These are phyloP conservation scores for Patella caerulea DNA, from an alignment of 2,888 invertebrate species.

Conservation along the genomic window DNA sequence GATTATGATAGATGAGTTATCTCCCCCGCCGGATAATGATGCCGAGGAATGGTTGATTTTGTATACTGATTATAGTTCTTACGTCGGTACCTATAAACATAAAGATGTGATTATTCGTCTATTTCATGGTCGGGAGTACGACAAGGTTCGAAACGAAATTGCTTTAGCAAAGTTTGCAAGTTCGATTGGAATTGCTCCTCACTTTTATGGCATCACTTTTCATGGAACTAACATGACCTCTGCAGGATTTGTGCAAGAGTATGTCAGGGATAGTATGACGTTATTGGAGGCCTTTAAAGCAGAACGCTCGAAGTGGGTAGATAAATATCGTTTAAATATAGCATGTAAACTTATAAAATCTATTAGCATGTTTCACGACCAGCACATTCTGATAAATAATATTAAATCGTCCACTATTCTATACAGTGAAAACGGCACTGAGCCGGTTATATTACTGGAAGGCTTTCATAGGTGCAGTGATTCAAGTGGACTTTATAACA, in stretches of 20 bases:
- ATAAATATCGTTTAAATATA: background rate
- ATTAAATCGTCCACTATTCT: constrained; percentile 15
- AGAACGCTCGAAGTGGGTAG: background rate
- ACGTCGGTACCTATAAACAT: background rate
- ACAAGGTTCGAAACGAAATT: constrained; percentile 15
- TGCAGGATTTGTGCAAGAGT: constrained; percentile 19
- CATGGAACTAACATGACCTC: background rate
- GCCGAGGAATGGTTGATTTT: background rate
- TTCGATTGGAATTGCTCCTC: constrained; percentile 15
- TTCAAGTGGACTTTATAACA: background rate
- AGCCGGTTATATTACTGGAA: background rate
- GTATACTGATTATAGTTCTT: background rate
- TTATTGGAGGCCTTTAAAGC: background rate
- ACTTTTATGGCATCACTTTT: constrained; percentile 17
- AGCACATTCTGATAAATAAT: constrained; percentile 20
- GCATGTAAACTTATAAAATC: background rate
- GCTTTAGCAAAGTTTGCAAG: constrained; percentile 8
- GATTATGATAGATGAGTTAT: background rate
- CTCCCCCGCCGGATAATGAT: background rate
- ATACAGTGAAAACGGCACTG: background rate
- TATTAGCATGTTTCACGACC: constrained; percentile 10
- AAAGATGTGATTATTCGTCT: background rate
- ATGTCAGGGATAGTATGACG: constrained; percentile 12
- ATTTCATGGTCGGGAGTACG: background rate
- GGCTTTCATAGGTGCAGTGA: background rate